A percentile compares a stretch with the other conserved stretches of the same genome.
phyloP scores from a whole-genome alignment of 1,140 invertebrate genomes.

The Kradibia gibbosae region DNA sequence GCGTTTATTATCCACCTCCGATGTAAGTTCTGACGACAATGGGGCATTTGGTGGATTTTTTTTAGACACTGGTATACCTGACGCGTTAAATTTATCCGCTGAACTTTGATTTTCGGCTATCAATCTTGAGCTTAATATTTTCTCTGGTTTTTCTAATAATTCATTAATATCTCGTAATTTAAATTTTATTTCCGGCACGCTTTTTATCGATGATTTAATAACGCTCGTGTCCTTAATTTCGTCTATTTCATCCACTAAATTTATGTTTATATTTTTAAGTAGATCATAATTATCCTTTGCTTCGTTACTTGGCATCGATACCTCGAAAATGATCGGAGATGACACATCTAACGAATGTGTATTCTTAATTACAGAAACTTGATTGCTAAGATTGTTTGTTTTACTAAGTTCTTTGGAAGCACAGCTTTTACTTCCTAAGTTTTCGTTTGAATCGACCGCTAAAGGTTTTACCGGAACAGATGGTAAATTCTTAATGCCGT shows the following conservation, averaged over 20 bases:
- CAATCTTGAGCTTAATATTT: background rate
- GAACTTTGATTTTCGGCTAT: background rate
- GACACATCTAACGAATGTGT: background rate
- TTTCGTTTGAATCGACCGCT: background rate
- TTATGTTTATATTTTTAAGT: conserved; percentile 24
- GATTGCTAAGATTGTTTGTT: background rate
- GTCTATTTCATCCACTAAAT: conserved; percentile 21
- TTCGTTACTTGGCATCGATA: background rate
- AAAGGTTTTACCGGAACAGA: background rate
- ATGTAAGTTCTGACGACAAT: background rate
- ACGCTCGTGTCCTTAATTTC: background rate
- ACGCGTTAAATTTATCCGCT: background rate
- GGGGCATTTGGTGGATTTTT: background rate
- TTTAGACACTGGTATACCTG: background rate
- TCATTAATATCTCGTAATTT: conserved; percentile 34
- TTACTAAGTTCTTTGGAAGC: background rate
- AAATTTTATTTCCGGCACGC: background rate
- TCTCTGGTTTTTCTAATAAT: conserved; percentile 34
- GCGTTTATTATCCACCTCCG: background rate
- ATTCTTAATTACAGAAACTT: background rate
- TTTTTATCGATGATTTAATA: background rate
- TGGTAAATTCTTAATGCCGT: background rate
- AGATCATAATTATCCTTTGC: background rate
- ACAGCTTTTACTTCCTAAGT: background rate
- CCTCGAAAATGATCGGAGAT: conserved; percentile 1